phyloP scores from a whole-genome alignment of 1,140 invertebrate genomes.

The Contarinia nasturtii region DNA sequence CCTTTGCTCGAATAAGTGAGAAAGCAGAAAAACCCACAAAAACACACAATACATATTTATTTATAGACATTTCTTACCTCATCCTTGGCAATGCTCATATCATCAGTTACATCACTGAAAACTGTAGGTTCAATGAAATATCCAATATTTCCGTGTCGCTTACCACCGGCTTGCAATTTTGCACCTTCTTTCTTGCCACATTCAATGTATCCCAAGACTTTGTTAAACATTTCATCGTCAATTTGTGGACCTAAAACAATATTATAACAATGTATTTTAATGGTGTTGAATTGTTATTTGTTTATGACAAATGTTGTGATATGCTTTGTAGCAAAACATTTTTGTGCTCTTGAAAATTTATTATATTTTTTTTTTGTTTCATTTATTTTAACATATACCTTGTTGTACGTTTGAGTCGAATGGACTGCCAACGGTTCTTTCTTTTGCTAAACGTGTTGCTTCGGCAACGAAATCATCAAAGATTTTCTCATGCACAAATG shows the following conservation, averaged over 20 bases:
- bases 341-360: no score
- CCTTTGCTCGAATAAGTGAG: no score
- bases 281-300: no score
- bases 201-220: conserved; percentile 45
- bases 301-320: no score
- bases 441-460: conserved; percentile 41
- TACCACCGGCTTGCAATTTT: conserved; percentile 45
- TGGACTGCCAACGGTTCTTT: conserved; percentile 59
- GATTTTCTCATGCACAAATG: conserved; percentile 67
- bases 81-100: conserved; percentile 64
- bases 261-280: no score
- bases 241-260: conserved; percentile 41
- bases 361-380: no score
- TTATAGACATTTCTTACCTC: conserved; percentile 28
- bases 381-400: conserved; percentile 21
- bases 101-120: conserved; percentile 55
- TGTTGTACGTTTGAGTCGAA: conserved; percentile 46
- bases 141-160: conserved; percentile 37
- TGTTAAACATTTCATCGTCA: conserved; percentile 44
- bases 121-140: conserved; percentile 67
- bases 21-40: no score
- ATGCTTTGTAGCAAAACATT: no score
- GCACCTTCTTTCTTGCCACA: conserved; percentile 55
- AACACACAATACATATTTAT: no score
- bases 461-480: conserved; percentile 53